Base-by-base conservation (phyloP, 1,140 invertebrate genomes). In the Lethrus apterus region DNA sequence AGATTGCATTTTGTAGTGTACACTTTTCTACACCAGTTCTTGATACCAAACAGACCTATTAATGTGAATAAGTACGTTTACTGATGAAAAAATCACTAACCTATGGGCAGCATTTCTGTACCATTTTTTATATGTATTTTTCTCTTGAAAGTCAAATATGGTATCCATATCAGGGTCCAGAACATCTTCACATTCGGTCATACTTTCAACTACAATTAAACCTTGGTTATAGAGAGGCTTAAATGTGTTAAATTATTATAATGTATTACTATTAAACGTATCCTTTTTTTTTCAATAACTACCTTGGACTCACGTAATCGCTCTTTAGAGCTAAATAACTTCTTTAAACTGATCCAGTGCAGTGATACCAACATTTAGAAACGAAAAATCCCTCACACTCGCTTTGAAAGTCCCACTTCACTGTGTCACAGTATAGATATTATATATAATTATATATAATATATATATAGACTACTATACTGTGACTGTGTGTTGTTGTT, bases 51-150 rank as follows among this genome's bases (percentile, higher is more conserved):
- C n/a, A n/a, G n/a, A 26, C 23, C 23, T 20, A 1, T 3, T 21
- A 3, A n/a, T n/a, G n/a, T n/a, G n/a, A n/a, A n/a, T n/a, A n/a
- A n/a, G n/a, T n/a, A n/a, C n/a, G n/a, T n/a, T n/a, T n/a, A n/a
- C n/a, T n/a, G n/a, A n/a, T n/a, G n/a, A n/a, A n/a, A n/a, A n/a
- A n/a, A n/a, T n/a, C 11, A 43, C 43, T 45, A 33, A 45, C 43
- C 43, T 45, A 20, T 45, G 43, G 20, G 43, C 31, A 10, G 32
- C 43, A 10, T 45, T 30, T 45, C 43, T 19, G 31, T 45, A 45
- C 43, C 43, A 45, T 45, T 45, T 45, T 35, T 15, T 45, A 4
- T n/a, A 9, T 19, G 20, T 21, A 23, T 1, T 23, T 21, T 45
- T 23, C 2, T 11, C n/a, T n/a, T n/a, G n/a, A n/a, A n/a, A n/a